phyloP scores from a whole-genome alignment of 2,797 vertebrate genomes.

The Pitangus sulphuratus region DNA sequence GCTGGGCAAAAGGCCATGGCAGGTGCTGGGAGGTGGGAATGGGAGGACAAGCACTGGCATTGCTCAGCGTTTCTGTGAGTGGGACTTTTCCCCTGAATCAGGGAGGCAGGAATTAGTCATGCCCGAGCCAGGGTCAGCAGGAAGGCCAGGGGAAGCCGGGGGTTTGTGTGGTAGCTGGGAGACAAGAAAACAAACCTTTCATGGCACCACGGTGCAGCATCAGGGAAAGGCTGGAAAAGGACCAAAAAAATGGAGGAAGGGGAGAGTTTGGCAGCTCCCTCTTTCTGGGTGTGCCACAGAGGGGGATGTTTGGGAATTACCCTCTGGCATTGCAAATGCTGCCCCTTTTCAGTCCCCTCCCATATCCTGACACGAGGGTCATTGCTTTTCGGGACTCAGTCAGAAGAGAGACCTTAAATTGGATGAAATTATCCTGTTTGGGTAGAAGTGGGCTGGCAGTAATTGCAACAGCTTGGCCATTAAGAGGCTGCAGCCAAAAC shows the following conservation, averaged over 20 bases:
- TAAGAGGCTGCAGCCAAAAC: neutral
- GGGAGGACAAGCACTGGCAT: neutral
- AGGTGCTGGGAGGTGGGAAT: neutral
- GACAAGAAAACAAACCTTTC: neutral
- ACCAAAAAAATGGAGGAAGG: neutral
- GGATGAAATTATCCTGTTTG: neutral
- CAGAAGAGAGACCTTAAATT: neutral
- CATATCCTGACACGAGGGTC: fast-evolving
- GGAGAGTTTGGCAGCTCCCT: neutral
- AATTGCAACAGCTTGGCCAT: neutral
- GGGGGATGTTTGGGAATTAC: fast-evolving
- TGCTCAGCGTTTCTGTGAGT: neutral
- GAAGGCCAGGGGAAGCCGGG: neutral
- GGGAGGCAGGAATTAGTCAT: neutral
- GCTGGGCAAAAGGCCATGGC: neutral
- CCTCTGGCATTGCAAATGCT: neutral
- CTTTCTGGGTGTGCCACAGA: neutral
- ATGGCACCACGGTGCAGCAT: neutral
- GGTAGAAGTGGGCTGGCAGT: neutral
- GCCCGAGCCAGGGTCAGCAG: neutral
- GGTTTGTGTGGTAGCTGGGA: neutral
- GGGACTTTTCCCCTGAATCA: neutral
- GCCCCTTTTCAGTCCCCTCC: neutral
- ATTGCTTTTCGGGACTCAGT: neutral
- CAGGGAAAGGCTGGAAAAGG: neutral